A percentile compares a stretch with the other conserved stretches of the same genome.
Evolutionary conservation across 2,113 vertebrate genomes (phyloP).

Genomic region (Nettapus auritus): DNA sequence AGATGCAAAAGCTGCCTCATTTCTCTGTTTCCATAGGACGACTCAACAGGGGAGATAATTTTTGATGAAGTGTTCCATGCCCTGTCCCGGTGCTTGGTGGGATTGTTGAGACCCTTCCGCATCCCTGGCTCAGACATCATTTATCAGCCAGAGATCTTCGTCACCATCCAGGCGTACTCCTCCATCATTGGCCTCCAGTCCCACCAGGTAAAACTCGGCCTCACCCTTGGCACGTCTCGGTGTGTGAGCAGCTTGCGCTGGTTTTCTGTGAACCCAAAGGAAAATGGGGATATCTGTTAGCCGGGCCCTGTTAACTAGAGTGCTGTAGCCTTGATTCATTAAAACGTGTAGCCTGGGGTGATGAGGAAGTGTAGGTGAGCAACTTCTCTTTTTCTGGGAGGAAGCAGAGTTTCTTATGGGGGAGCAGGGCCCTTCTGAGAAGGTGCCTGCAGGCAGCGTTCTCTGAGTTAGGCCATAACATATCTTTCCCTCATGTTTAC

Average conservation of each 20-base stretch:
- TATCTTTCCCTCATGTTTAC: accelerated
- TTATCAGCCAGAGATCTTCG: conserved; percentile 94
- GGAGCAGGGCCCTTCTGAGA: not conserved
- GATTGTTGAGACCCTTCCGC: conserved; percentile 89
- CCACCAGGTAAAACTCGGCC: conserved; percentile 86
- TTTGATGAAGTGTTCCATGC: conserved; percentile 97
- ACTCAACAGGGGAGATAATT: conserved; percentile 95
- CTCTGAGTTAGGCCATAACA: not conserved
- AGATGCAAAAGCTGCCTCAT: not conserved
- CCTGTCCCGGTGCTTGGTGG: conserved; percentile 88
- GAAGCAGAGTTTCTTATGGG: not conserved
- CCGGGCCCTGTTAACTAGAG: not conserved
- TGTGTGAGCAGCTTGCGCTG: accelerated
- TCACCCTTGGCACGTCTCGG: accelerated
- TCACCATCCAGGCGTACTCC: conserved; percentile 96
- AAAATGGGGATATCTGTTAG: accelerated
- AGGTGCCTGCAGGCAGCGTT: accelerated
- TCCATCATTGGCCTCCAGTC: conserved; percentile 94
- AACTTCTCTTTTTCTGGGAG: conserved; percentile 14
- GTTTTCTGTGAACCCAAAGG: not conserved
- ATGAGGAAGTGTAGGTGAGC: not conserved
- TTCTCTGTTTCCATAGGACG: conserved; percentile 82
- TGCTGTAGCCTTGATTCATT: not conserved
- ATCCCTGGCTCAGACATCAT: conserved; percentile 90
- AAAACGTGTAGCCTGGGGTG: accelerated